Base-by-base conservation (phyloP, 2,113 vertebrate genomes). In the Hypomesus transpacificus region DNA sequence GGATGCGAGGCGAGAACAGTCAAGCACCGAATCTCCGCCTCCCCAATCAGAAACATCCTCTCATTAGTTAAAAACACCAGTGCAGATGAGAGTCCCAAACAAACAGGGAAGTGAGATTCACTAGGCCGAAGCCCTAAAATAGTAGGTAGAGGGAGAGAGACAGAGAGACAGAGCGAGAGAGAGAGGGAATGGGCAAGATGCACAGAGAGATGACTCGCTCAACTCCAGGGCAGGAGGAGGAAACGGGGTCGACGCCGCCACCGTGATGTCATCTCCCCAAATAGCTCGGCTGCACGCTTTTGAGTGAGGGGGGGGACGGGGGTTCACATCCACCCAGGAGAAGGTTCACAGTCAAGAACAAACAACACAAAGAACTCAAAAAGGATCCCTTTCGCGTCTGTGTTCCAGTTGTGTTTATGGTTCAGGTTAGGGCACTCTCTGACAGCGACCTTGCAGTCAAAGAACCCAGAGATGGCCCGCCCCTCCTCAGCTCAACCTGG, bases 201-300 rank as follows among this genome's bases (percentile, higher is more conserved):
- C 62, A n/a, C 65, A 81, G 70, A 76, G 71, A 76, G 71, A 81
- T 68, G 71, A 34, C 80, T 76, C 59, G 26, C 70, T 81, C 70
- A 39, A 78, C 80, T 52, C 79, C 78, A 73, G 58, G 76, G 62
- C 71, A 86, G 87, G 87, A 90, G 89, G 82, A 84, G 83, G 88
- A 91, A 89, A 89, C 88, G 13, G 39, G 39, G 20, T 81, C 65
- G 77, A 88, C 85, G 82, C 54, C 80, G 74, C 64, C 62, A 69
- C 69, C 87, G 86, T 80, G 71, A 86, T 79, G 71, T 80, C 80
- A 87, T 84, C 77, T 79, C 86, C 83, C 65, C 82, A 87, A 92
- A 90, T 81, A 86, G 84, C 81, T 79, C 68, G 77, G 82, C 81
- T 84, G 81, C 39, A 46, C 39, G 86, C 77, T 85, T 82, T 77